Base-by-base conservation (phyloP, 2,797 vertebrate genomes). In the Leuciscus waleckii region DNA sequence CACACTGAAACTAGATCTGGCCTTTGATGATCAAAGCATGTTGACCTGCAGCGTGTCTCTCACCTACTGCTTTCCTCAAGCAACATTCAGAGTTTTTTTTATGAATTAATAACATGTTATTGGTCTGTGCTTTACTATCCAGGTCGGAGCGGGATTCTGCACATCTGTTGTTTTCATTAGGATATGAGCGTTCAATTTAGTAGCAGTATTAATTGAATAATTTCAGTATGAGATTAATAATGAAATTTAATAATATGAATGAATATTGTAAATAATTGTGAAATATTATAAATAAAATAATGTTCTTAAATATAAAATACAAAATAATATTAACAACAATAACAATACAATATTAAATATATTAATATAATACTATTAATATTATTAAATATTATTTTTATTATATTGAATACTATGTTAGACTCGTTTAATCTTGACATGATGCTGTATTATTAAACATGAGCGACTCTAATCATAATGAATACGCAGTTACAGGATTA, bases 21-120 rank as follows among this genome's bases (percentile, higher is more conserved):
- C 17, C 61, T 69, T 51, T 81, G 79, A 81, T 81, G 56, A 26
- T 79, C 58, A 43, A 11, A 63, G 56, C 7, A 11, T 13, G 37
- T 32, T 65, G 77, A 79, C 39, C 58, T 61, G 76, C 19, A 2
- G 23, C 29, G 5, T 0, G 23, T n/a, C 69, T 43, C 43, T 5
- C 26, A 6, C 16, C 41, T 19, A 29, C 16, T 51, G 78, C 43
- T 46, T 14, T 46, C 43, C 43, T 46, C 43, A 14, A 46, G 10
- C 41, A 43, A 14, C 43, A 41, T 3, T 41, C 39, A 41, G 2
- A 2, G 10, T 14, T 26, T 16, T 10, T 7, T 41, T 69, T 39
- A 41, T 23, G 21, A 9, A 69, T 6, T 6, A 11, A 11, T 23
- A 23, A 35, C 4, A 35, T 35, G 35, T 35, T 35, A 35, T 35